Percentiles rank a stretch among this genome's conserved stretches.
phyloP scores from a whole-genome alignment of 2,113 vertebrate genomes.

The Harpagus bidentatus region DNA sequence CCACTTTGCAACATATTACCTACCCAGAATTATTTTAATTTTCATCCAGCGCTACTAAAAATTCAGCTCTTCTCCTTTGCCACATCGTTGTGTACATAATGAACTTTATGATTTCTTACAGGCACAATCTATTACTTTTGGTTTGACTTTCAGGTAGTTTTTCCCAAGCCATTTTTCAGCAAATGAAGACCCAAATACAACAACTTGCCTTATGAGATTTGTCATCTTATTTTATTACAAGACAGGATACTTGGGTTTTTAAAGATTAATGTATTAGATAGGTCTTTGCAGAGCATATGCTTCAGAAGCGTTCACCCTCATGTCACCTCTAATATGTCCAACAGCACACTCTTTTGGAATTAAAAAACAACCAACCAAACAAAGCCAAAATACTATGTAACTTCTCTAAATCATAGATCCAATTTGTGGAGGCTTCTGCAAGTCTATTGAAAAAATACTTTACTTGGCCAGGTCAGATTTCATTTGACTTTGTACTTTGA shows the following conservation, averaged over 20 bases:
- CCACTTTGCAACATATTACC: slow-evolving; percentile 54
- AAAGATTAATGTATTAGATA: slow-evolving; percentile 14
- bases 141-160: slow-evolving; percentile 59
- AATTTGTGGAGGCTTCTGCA: slow-evolving; percentile 23
- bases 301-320: neutral
- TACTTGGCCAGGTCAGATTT: slow-evolving; percentile 50
- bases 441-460: slow-evolving; percentile 1
- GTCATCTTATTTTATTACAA: slow-evolving; percentile 16
- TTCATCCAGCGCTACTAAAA: slow-evolving; percentile 60
- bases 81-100: slow-evolving; percentile 38
- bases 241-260: neutral
- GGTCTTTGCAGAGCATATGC: neutral
- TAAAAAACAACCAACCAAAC: neutral
- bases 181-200: slow-evolving; percentile 53
- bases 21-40: slow-evolving; percentile 66
- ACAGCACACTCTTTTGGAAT: neutral
- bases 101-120: slow-evolving; percentile 59
- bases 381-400: neutral
- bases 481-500: slow-evolving; percentile 22
- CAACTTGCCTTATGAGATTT: neutral
- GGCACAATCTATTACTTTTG: slow-evolving; percentile 5
- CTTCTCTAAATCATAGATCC: slow-evolving; percentile 29
- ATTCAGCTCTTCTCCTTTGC: slow-evolving; percentile 43
- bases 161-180: slow-evolving; percentile 34
- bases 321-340: neutral